Evolutionary conservation across 2,888 invertebrate genomes (phyloP), one percentile per base, ranked within the genome.

Genomic region (Platycnemis pennipes): DNA sequence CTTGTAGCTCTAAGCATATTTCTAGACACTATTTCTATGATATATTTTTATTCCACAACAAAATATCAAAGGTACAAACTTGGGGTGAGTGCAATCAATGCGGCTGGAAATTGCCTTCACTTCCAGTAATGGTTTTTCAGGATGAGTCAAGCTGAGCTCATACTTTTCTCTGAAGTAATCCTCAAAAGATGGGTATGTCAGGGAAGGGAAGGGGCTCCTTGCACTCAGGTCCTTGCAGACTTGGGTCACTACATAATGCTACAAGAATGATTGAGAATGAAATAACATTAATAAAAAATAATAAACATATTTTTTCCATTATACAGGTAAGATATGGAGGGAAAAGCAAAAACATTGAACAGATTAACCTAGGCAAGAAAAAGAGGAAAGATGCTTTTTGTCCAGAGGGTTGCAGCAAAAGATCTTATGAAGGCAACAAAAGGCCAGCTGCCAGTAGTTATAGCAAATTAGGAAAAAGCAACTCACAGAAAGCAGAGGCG

Each of bases 131-230:
- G 98, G 98, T 96, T 99, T 99, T 0, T 97, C 96, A 0, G 96
- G 96, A 95, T 98, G 97, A 53, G 97, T 96, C 26, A 99, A 97
- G 2, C 96, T 96, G 45, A 98, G 96, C 42, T 97, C 97, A 96
- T 99, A 99, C 96, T 98, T 99, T 16, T 97, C 96, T 1, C 97
- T 96, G 96, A 98, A 99, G 96, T 99, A 99, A 26, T 98, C 97
- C 11, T 97, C 97, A 96, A 98, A 99, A 0, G 98, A 97, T 0
- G 95, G 95, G 95, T 96, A 97, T 1, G 97, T 97, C 0, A 96
- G 96, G 2, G 97, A 97, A 0, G 98, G 98, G 96, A 99, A 99
- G 5, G 96, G 95, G 31, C 98, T 98, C 8, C 96, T 94, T 0
- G 99, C 98, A 7, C 97, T 98, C 96, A 97, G 96, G 95, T 98